Base-by-base conservation (phyloP, 2,797 vertebrate genomes). In the Rhynchonycteris naso region DNA sequence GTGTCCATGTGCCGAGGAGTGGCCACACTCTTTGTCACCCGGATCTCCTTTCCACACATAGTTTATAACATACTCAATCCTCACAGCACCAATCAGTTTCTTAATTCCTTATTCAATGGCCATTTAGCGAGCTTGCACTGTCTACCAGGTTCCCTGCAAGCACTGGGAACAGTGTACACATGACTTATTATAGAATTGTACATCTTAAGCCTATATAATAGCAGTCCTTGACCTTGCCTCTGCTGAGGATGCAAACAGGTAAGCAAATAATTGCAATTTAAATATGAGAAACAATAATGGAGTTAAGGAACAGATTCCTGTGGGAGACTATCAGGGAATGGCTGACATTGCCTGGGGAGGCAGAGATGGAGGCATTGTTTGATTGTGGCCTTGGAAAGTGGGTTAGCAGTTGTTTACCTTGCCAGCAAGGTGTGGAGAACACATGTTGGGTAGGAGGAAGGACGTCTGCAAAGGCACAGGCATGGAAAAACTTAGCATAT, bases 281-380 rank as follows among this genome's bases (percentile, higher is more conserved):
- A 93, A 65, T 86, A 65, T 69, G 35, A 88, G 68, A 86, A 28
- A 80, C 88, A 54, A 10, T 72, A 80, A 89, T 93, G 54, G 75
- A 83, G 38, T 43, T 50, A 21, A 21, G 43, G 63, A 79, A 35
- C 63, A 86, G 65, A 88, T 85, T 83, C 66, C 78, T 85, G 13
- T 0, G 19, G 68, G 35, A 47, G 47, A 71, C 4, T 12, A 58
- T 11, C 30, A 80, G 59, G 78, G 82, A 93, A 75, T 76, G 75
- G 75, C 56, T 47, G 38, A 12, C 38, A 66, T 33, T 66, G n/a
- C 74, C 71, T 71, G 10, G 30, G 3, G 18, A 92, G 33, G 68
- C 54, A 58, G n/a, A 83, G 68, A 82, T 9, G 2, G 68, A 72
- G 8, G 43, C 30, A 78, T 68, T 16, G 33, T 66, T 75, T 68